Conservation (phyloP, 2,888 invertebrate species). For the Epirrhoe alternata region DNA sequence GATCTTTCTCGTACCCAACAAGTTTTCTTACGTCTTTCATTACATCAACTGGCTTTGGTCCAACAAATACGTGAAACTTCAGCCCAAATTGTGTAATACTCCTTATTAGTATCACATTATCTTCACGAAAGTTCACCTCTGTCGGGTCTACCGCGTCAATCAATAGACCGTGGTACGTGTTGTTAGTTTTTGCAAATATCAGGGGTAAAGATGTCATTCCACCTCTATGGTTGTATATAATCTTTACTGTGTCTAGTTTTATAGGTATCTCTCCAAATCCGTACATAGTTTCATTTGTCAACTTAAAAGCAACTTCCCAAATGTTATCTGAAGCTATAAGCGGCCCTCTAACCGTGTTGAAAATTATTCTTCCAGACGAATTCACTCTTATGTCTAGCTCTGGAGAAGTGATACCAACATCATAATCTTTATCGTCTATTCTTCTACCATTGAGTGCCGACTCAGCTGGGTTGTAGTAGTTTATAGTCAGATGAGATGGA, state of each 20-base stretch:
- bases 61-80: constrained; percentile 73
- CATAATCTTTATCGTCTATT: constrained; percentile 58
- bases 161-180: constrained; percentile 83
- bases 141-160: constrained; percentile 83
- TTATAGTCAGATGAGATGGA: constrained; percentile 65
- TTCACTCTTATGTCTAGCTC: constrained; percentile 65
- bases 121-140: constrained; percentile 80
- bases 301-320: constrained; percentile 85
- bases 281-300: constrained; percentile 82
- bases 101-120: constrained; percentile 83
- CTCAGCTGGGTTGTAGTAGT: constrained; percentile 63
- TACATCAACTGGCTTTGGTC: constrained; percentile 69
- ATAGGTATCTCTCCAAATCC: constrained; percentile 84
- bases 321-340: constrained; percentile 85
- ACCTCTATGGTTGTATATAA: constrained; percentile 76
- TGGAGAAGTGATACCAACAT: constrained; percentile 60
- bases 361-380: constrained; percentile 64
- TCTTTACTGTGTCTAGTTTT: constrained; percentile 59
- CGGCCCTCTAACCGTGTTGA: constrained; percentile 84
- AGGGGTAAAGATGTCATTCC: constrained; percentile 78
- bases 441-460: constrained; percentile 52
- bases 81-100: constrained; percentile 78
- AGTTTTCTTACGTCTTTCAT: constrained; percentile 68
- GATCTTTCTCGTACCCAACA: constrained; percentile 54
- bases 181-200: constrained; percentile 81